Base-by-base conservation (phyloP, 1,140 invertebrate species). In the Dryas iulia region DNA sequence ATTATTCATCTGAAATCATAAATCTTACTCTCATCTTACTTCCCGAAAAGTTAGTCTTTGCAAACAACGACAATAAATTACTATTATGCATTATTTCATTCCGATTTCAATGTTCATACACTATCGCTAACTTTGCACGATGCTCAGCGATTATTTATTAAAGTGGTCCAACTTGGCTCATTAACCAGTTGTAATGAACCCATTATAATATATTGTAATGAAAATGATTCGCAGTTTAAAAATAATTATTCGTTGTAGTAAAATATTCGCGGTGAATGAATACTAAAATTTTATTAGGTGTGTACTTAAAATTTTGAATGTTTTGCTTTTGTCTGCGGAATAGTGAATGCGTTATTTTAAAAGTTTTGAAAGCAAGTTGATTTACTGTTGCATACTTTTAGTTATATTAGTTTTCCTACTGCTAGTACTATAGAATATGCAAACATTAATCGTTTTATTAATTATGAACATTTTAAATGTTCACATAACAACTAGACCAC, bases 101-200 rank as follows among this genome's bases (percentile, higher is more conserved):
- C 33, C 56, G 47, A 30, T 47, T 62, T 28, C 53, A 69, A 58
- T 61, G 67, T 72, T 71, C 62, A 62, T 69, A 67, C 53, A 30
- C 31, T 68, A 68, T 73, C 67, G 65, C 60, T 61, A 72, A 77
- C 68, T 72, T 74, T 70, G 39, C 39, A 39, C 47, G 39, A 58
- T 69, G 61, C 60, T 68, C 61, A 56, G 57, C 57, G 39, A 23
- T 74, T 70, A 71, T 74, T 69, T 74, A 74, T 74, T 74, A 65
- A 65, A 59, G 57, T 68, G 35, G 63, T 65, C 30, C 53, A 65
- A 71, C 63, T 71, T 68, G 35, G 58, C 57, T 66, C 58, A 66
- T 66, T 66, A 59, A 59, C 57, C 31, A 28, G 57, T 31, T 59
- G 59, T 66, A 66, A 66, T 66, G 58, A 53, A 66, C 56, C 21